Conservation (phyloP, 64 coral and sea anemone species). For the Actinia tenebrosa region DNA sequence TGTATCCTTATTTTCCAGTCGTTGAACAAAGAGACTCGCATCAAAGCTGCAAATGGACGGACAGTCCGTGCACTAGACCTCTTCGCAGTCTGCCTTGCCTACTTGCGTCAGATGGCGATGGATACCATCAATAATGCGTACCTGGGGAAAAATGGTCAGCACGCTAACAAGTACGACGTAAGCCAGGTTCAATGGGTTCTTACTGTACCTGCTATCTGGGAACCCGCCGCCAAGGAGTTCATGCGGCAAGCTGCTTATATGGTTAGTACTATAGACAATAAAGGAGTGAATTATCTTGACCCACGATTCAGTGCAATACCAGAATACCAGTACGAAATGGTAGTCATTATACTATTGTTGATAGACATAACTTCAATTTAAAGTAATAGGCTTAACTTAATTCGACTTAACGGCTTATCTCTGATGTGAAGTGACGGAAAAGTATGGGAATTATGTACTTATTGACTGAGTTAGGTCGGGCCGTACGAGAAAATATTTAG, state of each 20-base stretch:
- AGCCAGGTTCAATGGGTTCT: slow-evolving; percentile 58
- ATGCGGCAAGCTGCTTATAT: slow-evolving; percentile 70
- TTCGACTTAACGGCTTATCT: too few relatives aligned
- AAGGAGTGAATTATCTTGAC: too few relatives aligned
- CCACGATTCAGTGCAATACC: too few relatives aligned
- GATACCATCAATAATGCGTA: slow-evolving; percentile 35
- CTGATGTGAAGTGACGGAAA: too few relatives aligned
- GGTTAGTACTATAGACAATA: not conserved
- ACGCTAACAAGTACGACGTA: slow-evolving; percentile 24
- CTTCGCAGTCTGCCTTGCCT: slow-evolving; percentile 53
- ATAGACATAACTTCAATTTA: too few relatives aligned
- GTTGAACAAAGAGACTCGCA: slow-evolving; percentile 35
- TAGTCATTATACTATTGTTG: too few relatives aligned
- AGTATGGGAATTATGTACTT: too few relatives aligned
- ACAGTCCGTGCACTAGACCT: slow-evolving; percentile 39
- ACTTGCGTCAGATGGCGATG: slow-evolving; percentile 45
- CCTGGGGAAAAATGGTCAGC: slow-evolving; percentile 17
- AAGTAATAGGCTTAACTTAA: too few relatives aligned
- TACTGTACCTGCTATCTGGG: slow-evolving; percentile 71
- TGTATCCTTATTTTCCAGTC: not conserved
- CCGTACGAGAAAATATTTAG: too few relatives aligned
- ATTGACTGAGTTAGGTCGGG: too few relatives aligned
- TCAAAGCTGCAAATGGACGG: slow-evolving; percentile 45
- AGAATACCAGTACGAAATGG: too few relatives aligned
- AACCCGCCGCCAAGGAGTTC: slow-evolving; percentile 59